Conservation (phyloP, 2,888 invertebrate genomes). For the Junonia oenone region DNA sequence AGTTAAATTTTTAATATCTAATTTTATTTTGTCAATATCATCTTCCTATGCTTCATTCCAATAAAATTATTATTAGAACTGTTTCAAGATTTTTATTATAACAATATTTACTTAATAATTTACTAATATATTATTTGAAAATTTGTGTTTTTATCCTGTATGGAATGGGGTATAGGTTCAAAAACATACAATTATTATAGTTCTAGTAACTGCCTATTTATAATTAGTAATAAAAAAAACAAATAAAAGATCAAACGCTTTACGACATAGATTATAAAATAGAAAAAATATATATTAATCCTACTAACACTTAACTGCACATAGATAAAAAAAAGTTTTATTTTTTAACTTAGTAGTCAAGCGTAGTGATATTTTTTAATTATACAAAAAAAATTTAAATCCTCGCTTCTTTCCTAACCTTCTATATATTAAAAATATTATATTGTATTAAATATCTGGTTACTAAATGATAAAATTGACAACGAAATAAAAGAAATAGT, state of each 20-base stretch:
- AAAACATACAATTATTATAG: background rate
- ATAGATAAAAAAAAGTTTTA: conserved; percentile 2
- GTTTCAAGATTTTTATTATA: too few relatives aligned
- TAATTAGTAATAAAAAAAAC: conserved; percentile 8
- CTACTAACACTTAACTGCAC: conserved; percentile 7
- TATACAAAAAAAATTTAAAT: background rate
- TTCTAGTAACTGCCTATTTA: conserved; percentile 14
- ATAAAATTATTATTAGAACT: background rate
- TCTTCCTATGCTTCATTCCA: background rate
- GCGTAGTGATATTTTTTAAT: background rate
- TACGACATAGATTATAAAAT: conserved; percentile 15
- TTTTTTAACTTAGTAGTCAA: background rate
- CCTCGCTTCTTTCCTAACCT: background rate
- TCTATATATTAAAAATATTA: background rate
- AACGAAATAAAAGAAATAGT: background rate
- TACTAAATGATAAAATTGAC: background rate
- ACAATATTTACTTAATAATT: too few relatives aligned
- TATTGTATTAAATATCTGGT: background rate
- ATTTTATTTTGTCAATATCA: background rate
- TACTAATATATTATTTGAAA: too few relatives aligned
- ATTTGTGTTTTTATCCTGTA: too few relatives aligned
- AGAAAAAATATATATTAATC: background rate
- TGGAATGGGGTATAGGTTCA: background rate
- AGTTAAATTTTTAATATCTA: too few relatives aligned
- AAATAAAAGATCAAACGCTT: conserved; percentile 26